Base-by-base conservation (phyloP, 2,888 invertebrate species). In the Drosophila meridiana region DNA sequence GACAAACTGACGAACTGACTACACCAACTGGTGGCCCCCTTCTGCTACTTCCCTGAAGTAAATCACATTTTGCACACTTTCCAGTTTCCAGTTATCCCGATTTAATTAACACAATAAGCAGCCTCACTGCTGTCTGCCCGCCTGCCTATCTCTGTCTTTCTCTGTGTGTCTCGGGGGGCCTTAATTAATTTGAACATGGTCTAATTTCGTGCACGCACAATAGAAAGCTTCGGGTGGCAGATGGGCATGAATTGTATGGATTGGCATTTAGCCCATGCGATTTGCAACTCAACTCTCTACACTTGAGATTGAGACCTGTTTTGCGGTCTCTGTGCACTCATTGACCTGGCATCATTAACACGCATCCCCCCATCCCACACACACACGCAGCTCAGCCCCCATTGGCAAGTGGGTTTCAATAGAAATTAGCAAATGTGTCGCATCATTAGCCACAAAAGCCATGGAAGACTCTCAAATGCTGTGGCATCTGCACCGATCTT, bases 341-440 rank as follows among this genome's bases (percentile, higher is more conserved):
- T 68, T 80, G 80, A 82, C 83, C 80, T 69, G 70, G 66, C 78
- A 76, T 73, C 72, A 79, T 82, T 68, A 80, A 38, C 55, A 61
- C 55, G 40, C 62, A 56, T 47, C 50, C 28, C 43, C 36, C 28
- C 8, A 1, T 9, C 8, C 20, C 47, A 30, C 30, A 32, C 32
- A 14, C 7, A 14, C 4, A 14, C 28, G 30, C 14, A 14, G 26
- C 14, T 6, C 14, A 50, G 50, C 32, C 5, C 55, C 68, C 66
- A 45, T 58, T 65, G 73, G 85, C 88, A 85, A 88, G 86, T 89
- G 86, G 83, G 81, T 76, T 80, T 84, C 88, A 85, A 83, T 89
- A 88, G 87, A 89, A 88, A 91, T 90, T 90, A 90, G 90, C 90
- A 91, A 90, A 90, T 91, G 87, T 90, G 91, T 90, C 90, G 88